Evolutionary conservation across 1,140 invertebrate genomes (phyloP), one percentile per base, ranked within the genome.

Genomic region (Trichomalopsis sarcophagae): DNA sequence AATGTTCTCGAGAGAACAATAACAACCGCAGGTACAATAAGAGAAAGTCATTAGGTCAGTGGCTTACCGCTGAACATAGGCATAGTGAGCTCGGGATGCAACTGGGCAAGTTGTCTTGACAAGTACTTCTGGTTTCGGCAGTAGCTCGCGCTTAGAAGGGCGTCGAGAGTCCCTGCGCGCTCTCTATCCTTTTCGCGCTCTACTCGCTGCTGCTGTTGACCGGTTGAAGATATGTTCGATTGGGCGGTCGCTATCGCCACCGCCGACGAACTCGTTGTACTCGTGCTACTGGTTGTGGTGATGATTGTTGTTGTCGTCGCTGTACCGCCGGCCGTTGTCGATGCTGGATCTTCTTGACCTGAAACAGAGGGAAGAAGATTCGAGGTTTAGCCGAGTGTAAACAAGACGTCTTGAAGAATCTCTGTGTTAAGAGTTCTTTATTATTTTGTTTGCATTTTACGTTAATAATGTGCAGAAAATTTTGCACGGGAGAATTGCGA

Each of bases 11-110:
- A 7, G 40, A 44, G 40, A 44, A 44, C 40, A 44, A 44, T 44
- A 44, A 10, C 33, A 44, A 0, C 6, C 40, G 1, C 40, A 44
- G 6, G 40, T 44, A 44, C 10, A 44, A 7, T 27, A 27, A 44
- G 10, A 44, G 40, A 44, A 44, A 9, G 5, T 44, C 40, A 44
- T 7, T 44, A 44, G 1, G 7, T 44, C 40, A 44, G 40, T 44
- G 10, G 7, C 40, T 44, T 44, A 44, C 40, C 40, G 40, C 40
- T 99, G 93, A 99, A 99, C 95, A 99, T 99, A 0, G 98, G 98
- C 98, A 99, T 99, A 13, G 99, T 99, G 0, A 99, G 94, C 90
- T 99, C 98, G 0, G 98, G 98, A 92, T 99, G 98, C 14, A 99
- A 94, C 82, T 98, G 96, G 0, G 99, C 97, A 85, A 99, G 93